phyloP scores from a whole-genome alignment of 1,140 invertebrate species.

The Schlechtendalia chinensis region DNA sequence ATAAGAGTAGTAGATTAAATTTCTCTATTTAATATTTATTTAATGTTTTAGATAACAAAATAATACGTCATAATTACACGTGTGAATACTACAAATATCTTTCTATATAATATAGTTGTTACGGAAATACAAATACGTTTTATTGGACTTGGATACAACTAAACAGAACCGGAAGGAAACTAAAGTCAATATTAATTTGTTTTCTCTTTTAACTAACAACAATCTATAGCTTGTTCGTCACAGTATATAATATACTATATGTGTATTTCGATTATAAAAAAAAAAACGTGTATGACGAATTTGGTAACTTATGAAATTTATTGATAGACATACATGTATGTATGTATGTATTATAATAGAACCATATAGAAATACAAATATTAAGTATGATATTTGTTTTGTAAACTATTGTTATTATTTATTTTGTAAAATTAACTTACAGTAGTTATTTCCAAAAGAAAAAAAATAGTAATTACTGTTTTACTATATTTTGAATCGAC shows the following conservation, averaged over 20 bases:
- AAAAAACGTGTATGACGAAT: conserved; percentile 14
- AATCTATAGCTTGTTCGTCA: conserved; percentile 16
- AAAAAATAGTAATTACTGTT: neutral
- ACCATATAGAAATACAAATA: neutral
- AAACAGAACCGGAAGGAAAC: conserved; percentile 39
- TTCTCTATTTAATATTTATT: conserved; percentile 35
- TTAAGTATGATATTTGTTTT: neutral
- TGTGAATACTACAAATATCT: conserved; percentile 20
- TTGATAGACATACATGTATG: neutral
- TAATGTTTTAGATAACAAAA: conserved; percentile 11
- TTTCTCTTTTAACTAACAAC: conserved; percentile 23
- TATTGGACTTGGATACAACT: conserved; percentile 24
- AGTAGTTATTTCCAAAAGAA: neutral
- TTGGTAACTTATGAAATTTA: neutral
- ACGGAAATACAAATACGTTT: conserved; percentile 7
- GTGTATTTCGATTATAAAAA: conserved; percentile 17
- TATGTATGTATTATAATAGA: neutral
- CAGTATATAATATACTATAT: neutral
- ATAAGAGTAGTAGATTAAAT: conserved; percentile 1
- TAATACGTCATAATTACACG: conserved; percentile 26
- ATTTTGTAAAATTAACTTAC: neutral
- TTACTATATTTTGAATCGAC: too few species aligned
- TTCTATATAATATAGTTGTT: conserved; percentile 10
- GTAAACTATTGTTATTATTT: neutral
- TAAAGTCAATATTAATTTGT: conserved; percentile 32